Evolutionary conservation across 1,140 invertebrate genomes (phyloP), one percentile per base, ranked within the genome.

Genomic region (Calephelis virginiensis): DNA sequence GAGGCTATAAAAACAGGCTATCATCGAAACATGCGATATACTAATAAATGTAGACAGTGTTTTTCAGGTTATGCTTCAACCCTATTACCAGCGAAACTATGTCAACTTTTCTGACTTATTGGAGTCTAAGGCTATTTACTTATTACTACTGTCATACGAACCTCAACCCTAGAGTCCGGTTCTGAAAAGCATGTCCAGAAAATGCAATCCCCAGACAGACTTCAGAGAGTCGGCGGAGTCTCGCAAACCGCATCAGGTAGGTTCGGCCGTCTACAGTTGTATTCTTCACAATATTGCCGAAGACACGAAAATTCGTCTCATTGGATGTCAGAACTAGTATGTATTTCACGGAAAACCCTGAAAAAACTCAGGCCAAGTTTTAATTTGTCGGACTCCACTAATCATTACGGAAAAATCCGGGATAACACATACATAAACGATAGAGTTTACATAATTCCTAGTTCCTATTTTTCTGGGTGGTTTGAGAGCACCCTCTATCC

Each of bases 151-250:
- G 8, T 1, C 17, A 5, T 28, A 73, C 45, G 62, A 45, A 87
- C 86, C 86, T 90, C 28, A 90, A 71, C 5, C 87, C 87, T 14
- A 90, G 74, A n/a, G 87, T 88, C 46, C 80, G 77, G 48, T 90
- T 90, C 45, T 82, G 71, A 45, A 90, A 90, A 0, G 84, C 83
- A 13, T 90, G 84, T 38, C 87, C 87, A 10, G 87, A 88, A 64
- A 90, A 90, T 0, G 85, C 87, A 1, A 90, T 81, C 0, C 87
- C 87, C 0, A 90, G 76, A 28, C 87, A 90, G 4, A 90, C 87
- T 69, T 90, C 87, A 9, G 83, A 85, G 5, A 90, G 70, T 0
- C 85, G 74, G 0, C 87, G 75, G 0, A 90, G 72, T 47, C 87
- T 71, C 8, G 87, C 80, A 14, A 90, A 88, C 17, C 74, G 64